Base-by-base conservation (phyloP, 2,797 vertebrate genomes). In the Peromyscus eremicus region DNA sequence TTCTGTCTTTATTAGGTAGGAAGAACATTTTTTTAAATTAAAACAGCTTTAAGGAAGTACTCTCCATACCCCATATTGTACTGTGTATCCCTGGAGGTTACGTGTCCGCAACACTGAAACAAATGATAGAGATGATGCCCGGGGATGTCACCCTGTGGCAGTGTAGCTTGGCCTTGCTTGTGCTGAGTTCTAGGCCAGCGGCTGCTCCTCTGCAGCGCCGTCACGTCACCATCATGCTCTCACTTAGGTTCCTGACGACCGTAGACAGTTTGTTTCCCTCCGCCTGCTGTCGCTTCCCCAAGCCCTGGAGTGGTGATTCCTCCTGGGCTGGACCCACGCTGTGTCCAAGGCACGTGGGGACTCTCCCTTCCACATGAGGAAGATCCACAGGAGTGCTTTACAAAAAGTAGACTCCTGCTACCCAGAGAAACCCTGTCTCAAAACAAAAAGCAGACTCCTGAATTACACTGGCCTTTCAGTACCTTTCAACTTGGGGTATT, bases 341-440 rank as follows among this genome's bases (percentile, higher is more conserved):
- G 52, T 55, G 23, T 6, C 0, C 27, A 2, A 43, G 29, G 34
- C 4, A 3, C 32, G 1, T 1, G 0, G 34, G 16, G 46, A 3
- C 3, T 25, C 64, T 1, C 46, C 27, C 1, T n/a, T 0, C 7
- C 71, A 37, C 19, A 34, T 12, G 55, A 19, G 60, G 32, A 37
- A 34, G 27, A 25, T 40, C 66, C 32, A 14, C 23, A 55, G n/a
- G 2, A 68, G 21, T 16, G 3, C 57, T 71, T 70, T 71, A 23
- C 23, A 27, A 43, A 79, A 43, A 86, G 40, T 37, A 40, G 8
- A 37, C 27, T 2, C 27, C 32, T 43, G 0, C 55, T 57, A 17
- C 55, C 16, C 68, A 70, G 68, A n/a, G 68, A 70, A 70, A 70
- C 52, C 68, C 34, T 70, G 34, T 70, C 66, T 68, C 32, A 17